These are phyloP conservation scores for Drosophila tsacasi DNA, from an alignment of 1,140 invertebrate genomes.

Conservation along the genomic window DNA sequence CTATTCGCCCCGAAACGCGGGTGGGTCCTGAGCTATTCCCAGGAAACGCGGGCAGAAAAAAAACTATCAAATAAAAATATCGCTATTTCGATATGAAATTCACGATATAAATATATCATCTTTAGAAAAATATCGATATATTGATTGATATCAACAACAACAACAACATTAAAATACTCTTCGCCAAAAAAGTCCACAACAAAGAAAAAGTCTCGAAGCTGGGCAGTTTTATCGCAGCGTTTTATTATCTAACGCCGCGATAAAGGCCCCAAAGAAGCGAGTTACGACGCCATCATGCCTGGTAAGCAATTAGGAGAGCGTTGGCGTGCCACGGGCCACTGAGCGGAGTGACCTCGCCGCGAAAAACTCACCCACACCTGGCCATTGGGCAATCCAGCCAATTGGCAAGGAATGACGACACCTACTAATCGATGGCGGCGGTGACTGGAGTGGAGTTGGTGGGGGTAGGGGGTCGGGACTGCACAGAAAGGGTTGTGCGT, in stretches of 20 bases:
- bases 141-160: too few species aligned
- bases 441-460: conserved; percentile 1
- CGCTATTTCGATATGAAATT: too few species aligned
- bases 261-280: conserved; percentile 46
- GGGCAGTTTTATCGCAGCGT: conserved; percentile 57
- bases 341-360: conserved; percentile 51
- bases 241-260: conserved; percentile 71
- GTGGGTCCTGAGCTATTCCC: too few species aligned
- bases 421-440: conserved; percentile 36
- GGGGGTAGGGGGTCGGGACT: neutral
- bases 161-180: conserved; percentile 12
- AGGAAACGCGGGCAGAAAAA: too few species aligned
- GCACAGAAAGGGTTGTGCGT: conserved; percentile 22
- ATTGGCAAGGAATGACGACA: conserved; percentile 36
- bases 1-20: too few species aligned
- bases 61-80: too few species aligned
- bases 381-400: conserved; percentile 6
- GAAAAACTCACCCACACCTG: conserved; percentile 8
- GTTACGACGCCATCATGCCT: conserved; percentile 54
- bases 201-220: conserved; percentile 21
- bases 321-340: conserved; percentile 36
- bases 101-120: too few species aligned
- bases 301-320: conserved; percentile 54
- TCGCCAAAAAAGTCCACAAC: conserved; percentile 23
- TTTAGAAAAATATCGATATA: too few species aligned